Base-by-base conservation (phyloP, 2,888 invertebrate species). In the Chromoteleia sp. region DNA sequence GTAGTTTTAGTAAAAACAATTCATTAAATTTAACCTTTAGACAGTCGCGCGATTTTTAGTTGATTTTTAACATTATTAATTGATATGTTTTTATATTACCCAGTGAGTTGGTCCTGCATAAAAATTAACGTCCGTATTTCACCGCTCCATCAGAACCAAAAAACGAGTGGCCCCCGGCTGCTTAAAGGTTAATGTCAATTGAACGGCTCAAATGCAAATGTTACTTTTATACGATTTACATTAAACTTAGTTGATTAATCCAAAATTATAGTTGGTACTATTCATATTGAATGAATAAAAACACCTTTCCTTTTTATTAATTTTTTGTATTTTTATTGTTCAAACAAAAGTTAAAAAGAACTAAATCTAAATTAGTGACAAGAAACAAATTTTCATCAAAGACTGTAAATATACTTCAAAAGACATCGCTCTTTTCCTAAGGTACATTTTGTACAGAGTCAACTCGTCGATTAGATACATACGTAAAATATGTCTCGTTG, bases 351-450 rank as follows among this genome's bases (percentile, higher is more conserved):
- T 67, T 75, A 65, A 56, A 48, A 21, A 61, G 6, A 50, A 39
- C 67, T 75, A 75, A 75, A 50, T 21, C 75, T 67, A 75, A 75
- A 74, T 74, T 74, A 74, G 74, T 58, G 25, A 33, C 45, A 25
- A 50, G 25, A 74, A 12, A 43, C 30, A n/a, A 45, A 48, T 7
- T 43, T 12, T 15, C 39, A 25, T 36, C 39, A 17, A 45, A 74
- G 12, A 48, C 14, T 39, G 8, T 74, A 45, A 36, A 45, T 54
- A 15, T 21, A 43, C n/a, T 8, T 8, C 5, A 29, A 33, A 33
- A 48, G 12, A 54, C 14, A 17, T 14, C 43, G 68, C 61, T 50
- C 43, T 41, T 41, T 52, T 2, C 19, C 43, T 59, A 61, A 41
- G 12, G 67, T 67, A 58, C 43, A 54, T 30, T 68, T 68, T 67